Evolutionary conservation across 2,888 invertebrate genomes (phyloP).

Genomic region (Tillus elongatus): DNA sequence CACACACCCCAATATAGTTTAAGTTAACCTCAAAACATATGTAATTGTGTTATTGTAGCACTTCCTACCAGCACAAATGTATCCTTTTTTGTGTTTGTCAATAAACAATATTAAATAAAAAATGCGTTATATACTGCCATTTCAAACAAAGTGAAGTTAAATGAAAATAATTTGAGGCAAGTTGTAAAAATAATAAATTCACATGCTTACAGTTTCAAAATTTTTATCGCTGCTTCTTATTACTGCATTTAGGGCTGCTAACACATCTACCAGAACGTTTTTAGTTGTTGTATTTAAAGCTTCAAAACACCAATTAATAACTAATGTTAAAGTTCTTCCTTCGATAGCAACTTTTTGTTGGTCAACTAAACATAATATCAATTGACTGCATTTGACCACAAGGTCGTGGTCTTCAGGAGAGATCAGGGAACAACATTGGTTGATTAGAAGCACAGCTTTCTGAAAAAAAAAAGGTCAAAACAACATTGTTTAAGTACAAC

Average conservation of each 20-base stretch:
- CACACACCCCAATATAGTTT: too few species aligned
- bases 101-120: too few species aligned
- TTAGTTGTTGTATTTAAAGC: constrained; percentile 31
- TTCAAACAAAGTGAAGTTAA: too few species aligned
- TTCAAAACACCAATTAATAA: constrained; percentile 38
- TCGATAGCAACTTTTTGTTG: constrained; percentile 46
- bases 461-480: constrained; percentile 23
- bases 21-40: too few species aligned
- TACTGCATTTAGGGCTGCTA: constrained; percentile 37
- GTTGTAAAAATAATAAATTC: constrained; percentile 2
- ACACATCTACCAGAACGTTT: constrained; percentile 31
- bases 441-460: constrained; percentile 37
- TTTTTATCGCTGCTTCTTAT: constrained; percentile 31
- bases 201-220: constrained; percentile 21
- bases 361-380: constrained; percentile 47
- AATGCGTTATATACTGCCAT: too few species aligned
- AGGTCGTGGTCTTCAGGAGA: constrained; percentile 46
- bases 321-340: constrained; percentile 34
- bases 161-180: too few species aligned
- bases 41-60: too few species aligned
- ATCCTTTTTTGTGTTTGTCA: too few species aligned
- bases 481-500: constrained; percentile 6
- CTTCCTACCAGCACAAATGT: too few species aligned
- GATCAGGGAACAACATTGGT: constrained; percentile 36
- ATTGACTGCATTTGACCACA: constrained; percentile 50